These are phyloP conservation scores for Anneissia japonica DNA, from an alignment of 35 echinoderm and acorn worm genomes.

Conservation along the genomic window DNA sequence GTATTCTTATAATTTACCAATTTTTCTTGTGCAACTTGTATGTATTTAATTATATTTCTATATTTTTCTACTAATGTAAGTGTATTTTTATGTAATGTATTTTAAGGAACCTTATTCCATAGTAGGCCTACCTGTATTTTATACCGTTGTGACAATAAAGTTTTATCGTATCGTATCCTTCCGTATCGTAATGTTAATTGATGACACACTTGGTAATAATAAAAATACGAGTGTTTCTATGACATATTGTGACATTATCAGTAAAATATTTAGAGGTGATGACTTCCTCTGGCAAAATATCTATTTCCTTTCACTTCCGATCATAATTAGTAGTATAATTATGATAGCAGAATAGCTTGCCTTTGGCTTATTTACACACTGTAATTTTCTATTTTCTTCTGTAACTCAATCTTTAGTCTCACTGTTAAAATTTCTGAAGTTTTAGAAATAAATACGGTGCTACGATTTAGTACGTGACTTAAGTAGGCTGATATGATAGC, in stretches of 20 bases:
- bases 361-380: neutral
- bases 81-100: too few relatives aligned
- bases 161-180: too few relatives aligned
- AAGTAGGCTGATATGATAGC: neutral
- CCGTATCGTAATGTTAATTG: too few relatives aligned
- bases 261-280: neutral
- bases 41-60: too few relatives aligned
- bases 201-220: too few relatives aligned
- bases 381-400: neutral
- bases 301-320: neutral
- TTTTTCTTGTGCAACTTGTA: too few relatives aligned
- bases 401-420: neutral
- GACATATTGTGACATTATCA: neutral
- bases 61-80: too few relatives aligned
- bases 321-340: neutral
- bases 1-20: too few relatives aligned
- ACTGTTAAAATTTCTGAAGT: neutral
- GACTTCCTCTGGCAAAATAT: neutral
- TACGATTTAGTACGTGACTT: neutral
- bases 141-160: too few relatives aligned
- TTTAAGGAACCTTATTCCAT: too few relatives aligned
- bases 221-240: too few relatives aligned
- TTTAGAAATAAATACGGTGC: neutral
- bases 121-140: too few relatives aligned
- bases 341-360: neutral